phyloP scores from a whole-genome alignment of 53 echinoderm and acorn worm species.

The Holothuria scabra region DNA sequence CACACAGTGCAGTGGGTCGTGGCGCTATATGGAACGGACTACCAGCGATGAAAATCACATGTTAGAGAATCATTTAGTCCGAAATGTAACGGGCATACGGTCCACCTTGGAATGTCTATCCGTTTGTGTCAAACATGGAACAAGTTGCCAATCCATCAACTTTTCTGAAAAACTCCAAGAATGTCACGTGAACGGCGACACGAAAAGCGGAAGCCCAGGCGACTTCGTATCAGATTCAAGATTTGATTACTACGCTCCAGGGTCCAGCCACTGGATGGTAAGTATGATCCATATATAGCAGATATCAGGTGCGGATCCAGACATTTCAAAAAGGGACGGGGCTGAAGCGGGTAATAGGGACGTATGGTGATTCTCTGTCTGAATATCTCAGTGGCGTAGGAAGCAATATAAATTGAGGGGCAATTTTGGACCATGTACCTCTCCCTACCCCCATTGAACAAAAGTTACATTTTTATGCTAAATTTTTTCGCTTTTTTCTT shows the following conservation, averaged over 20 bases:
- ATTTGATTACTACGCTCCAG: conserved; percentile 72
- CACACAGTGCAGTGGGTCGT: background rate
- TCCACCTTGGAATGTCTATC: conserved; percentile 64
- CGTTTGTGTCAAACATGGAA: conserved; percentile 59
- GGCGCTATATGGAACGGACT: conserved; percentile 17
- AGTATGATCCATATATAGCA: too few relatives aligned
- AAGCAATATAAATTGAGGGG: too few relatives aligned
- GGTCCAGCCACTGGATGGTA: conserved; percentile 77
- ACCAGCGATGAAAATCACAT: conserved; percentile 13
- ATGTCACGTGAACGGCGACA: conserved; percentile 76
- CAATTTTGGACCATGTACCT: too few relatives aligned
- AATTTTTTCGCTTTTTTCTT: too few relatives aligned
- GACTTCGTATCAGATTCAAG: conserved; percentile 65
- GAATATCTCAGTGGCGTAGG: too few relatives aligned
- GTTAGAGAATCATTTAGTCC: conserved; percentile 54
- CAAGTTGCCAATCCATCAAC: conserved; percentile 71
- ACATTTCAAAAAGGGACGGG: too few relatives aligned
- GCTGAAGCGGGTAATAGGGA: too few relatives aligned
- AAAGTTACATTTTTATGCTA: too few relatives aligned
- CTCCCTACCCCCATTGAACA: too few relatives aligned
- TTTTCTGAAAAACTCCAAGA: conserved; percentile 55
- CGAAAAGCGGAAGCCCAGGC: conserved; percentile 53
- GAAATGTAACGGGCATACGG: conserved; percentile 64
- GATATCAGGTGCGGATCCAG: too few relatives aligned
- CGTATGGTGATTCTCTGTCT: too few relatives aligned